Evolutionary conservation across 2,888 invertebrate genomes (phyloP).

Genomic region (Scaptomyza cyrtandrae): DNA sequence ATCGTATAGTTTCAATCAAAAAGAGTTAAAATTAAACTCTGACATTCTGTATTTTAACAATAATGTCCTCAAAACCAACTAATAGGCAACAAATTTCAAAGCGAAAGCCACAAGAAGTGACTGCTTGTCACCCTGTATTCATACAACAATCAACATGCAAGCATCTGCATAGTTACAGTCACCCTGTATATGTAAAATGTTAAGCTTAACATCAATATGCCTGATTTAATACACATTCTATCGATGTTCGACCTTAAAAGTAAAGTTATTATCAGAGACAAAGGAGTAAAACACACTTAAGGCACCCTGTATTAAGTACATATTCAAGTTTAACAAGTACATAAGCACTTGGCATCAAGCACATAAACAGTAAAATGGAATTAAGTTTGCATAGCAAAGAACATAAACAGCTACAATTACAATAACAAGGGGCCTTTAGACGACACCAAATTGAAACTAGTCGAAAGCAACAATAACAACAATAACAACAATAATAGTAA

Average conservation of each 20-base stretch:
- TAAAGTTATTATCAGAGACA: conserved; percentile 10
- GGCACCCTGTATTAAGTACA: conserved; percentile 66
- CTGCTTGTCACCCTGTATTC: too few species aligned
- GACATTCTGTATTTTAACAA: not conserved
- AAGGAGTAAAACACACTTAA: not conserved
- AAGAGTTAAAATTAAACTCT: too few species aligned
- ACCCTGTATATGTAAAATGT: conserved; percentile 3
- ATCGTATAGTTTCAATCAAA: too few species aligned
- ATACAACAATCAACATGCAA: too few species aligned
- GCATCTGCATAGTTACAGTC: not conserved
- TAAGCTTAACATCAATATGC: conserved; percentile 21
- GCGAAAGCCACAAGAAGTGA: too few species aligned
- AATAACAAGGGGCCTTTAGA: conserved; percentile 60
- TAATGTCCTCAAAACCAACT: not conserved
- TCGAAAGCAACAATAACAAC: conserved; percentile 47
- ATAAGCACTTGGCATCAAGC: conserved; percentile 71
- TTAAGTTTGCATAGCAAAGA: conserved; percentile 81
- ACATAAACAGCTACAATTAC: conserved; percentile 79
- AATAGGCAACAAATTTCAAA: too few species aligned
- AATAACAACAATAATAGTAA: conserved; percentile 23
- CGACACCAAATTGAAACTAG: conserved; percentile 58
- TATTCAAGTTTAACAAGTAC: conserved; percentile 73
- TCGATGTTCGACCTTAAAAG: conserved; percentile 24
- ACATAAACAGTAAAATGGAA: conserved; percentile 82
- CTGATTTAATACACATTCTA: conserved; percentile 42